Evolutionary conservation across 2,113 vertebrate species (phyloP), one percentile per base, ranked within the genome.

Genomic region (Erythrolamprus reginae): DNA sequence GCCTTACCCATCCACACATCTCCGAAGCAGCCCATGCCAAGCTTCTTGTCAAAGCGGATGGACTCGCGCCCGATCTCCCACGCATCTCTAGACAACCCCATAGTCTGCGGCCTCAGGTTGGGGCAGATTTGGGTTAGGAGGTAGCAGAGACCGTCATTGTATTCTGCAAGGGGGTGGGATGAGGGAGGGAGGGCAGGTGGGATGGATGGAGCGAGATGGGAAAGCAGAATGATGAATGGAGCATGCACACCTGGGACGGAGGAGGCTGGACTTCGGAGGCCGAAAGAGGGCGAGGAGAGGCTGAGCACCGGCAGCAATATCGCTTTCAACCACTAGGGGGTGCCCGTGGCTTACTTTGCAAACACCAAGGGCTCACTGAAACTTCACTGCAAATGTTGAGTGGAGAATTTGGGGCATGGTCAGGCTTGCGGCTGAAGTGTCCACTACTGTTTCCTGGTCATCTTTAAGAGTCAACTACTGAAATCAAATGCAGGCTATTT

Each of bases 1-100:
- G 92, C 92, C 98, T 97, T 98, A 99, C 99, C 99, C 97, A 98
- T 98, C 98, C 98, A 99, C 92, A 99, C 99, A 89, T 99, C 98
- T 95, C 99, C 99, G 3, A 99, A 99, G 97, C 98, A 99, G 95
- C 99, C 99, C 91, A 98, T 98, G 94, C 99, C 99, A 96, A 99
- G 97, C 93, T 98, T 98, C 95, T 91, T 94, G 92, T 98, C 91
- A 21, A 99, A 91, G 61, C 90, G 82, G 93, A 99, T 97, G 70
- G 97, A 97, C 1, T 96, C 96, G 88, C 98, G 98, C 85, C 45
- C 17, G 93, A 99, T 98, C 95, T 99, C 99, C 99, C 99, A 99
- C 87, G 99, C 99, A 0, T 99, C 99, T 93, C 98, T 98, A 93
- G 98, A 98, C 90, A 99, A 97, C 92, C 99, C 98, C 96, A 99